Percentiles rank a stretch among this genome's conserved stretches.
phyloP scores from a whole-genome alignment of 2,113 vertebrate species.

The Paedocypris sp. region DNA sequence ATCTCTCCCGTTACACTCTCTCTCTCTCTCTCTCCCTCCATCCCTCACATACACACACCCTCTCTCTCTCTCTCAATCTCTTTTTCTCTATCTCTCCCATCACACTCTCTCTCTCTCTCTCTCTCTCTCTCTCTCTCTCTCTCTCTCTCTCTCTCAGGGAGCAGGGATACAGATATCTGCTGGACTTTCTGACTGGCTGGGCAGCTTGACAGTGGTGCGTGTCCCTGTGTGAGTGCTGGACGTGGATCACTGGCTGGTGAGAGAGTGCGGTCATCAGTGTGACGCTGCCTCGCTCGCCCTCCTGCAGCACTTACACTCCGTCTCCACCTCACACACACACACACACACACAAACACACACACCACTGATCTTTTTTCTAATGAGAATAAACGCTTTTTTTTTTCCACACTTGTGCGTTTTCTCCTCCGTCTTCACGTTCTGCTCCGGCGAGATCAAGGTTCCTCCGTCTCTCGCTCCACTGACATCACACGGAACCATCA shows the following conservation, averaged over 20 bases:
- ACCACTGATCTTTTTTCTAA: no score
- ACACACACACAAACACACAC: no score
- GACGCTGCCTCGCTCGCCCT: no score
- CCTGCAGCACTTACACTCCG: no score
- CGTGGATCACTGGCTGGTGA: neutral
- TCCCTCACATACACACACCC: no score
- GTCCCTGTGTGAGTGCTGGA: neutral
- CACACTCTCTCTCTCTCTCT: neutral
- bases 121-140: neutral
- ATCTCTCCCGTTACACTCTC: neutral
- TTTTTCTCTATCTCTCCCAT: neutral
- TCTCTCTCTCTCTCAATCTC: constrained; percentile 8
- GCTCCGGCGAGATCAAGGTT: no score
- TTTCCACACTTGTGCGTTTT: no score
- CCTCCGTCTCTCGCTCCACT: no score
- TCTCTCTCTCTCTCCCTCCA: neutral
- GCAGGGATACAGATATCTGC: neutral
- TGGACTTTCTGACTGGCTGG: neutral
- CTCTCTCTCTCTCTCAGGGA: constrained; percentile 5
- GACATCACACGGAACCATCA: no score
- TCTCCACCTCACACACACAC: no score
- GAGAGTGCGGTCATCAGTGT: neutral
- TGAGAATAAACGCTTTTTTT: no score
- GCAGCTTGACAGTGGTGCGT: neutral
- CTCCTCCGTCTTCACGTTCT: no score